These are phyloP conservation scores for Pachypanchax playfairii DNA, from an alignment of 2,113 vertebrate species.

Conservation along the genomic window DNA sequence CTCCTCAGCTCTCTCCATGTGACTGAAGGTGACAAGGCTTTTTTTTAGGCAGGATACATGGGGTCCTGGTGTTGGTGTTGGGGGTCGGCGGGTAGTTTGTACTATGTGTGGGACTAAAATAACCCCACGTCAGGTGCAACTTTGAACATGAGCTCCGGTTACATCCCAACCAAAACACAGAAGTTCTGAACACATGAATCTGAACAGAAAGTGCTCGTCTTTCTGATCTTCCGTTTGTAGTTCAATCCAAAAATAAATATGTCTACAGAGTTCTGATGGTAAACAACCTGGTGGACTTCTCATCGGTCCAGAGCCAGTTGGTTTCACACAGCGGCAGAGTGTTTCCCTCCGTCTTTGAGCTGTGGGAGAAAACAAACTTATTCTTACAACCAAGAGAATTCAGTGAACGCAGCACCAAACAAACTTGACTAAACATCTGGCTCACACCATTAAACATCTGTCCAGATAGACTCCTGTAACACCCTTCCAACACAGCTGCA, in stretches of 20 bases:
- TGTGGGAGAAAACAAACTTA: slow-evolving; percentile 61
- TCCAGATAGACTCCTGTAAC: too few relatives aligned
- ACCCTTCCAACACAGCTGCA: too few relatives aligned
- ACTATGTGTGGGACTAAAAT: slow-evolving; percentile 80
- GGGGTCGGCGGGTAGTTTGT: slow-evolving; percentile 62
- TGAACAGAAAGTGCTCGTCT: slow-evolving; percentile 74
- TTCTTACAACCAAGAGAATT: slow-evolving; percentile 14
- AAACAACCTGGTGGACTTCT: slow-evolving; percentile 73
- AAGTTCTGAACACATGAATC: slow-evolving; percentile 44
- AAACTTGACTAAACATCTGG: too few relatives aligned
- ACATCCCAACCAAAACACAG: slow-evolving; percentile 73
- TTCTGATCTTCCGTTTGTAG: slow-evolving; percentile 9
- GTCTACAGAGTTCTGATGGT: slow-evolving; percentile 66
- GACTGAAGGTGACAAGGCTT: slow-evolving; percentile 61
- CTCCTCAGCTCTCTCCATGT: slow-evolving; percentile 80
- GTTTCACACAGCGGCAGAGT: slow-evolving; percentile 59
- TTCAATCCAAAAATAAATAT: slow-evolving; percentile 45
- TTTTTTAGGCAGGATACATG: slow-evolving; percentile 14
- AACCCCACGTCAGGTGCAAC: slow-evolving; percentile 81
- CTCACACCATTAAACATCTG: too few relatives aligned
- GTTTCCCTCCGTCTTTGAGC: slow-evolving; percentile 82
- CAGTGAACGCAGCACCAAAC: slow-evolving; percentile 22
- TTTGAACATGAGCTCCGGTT: slow-evolving; percentile 71
- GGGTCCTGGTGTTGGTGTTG: slow-evolving; percentile 19
- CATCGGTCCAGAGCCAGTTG: too few relatives aligned